A percentile compares a stretch with the other conserved stretches of the same genome.
Conservation (phyloP, 2,113 vertebrate species). For the Erythrocercus mccallii region DNA sequence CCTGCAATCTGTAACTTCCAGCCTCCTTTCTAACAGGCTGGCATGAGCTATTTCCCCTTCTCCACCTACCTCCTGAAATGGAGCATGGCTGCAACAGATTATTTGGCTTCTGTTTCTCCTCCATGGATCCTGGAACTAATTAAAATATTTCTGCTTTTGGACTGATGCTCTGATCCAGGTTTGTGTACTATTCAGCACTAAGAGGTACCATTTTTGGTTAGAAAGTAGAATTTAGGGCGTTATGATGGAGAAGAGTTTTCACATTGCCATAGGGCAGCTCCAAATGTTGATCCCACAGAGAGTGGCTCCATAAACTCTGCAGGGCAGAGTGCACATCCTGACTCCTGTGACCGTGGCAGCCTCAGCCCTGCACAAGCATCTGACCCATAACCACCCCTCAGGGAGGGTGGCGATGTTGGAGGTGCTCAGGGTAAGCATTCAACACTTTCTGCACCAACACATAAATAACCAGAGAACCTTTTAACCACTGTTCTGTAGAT, state of each 20-base stretch:
- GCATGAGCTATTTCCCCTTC: neutral
- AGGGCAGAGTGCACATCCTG: neutral
- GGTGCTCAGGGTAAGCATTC: neutral
- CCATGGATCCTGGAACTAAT: neutral
- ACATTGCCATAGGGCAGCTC: neutral
- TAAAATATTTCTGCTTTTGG: neutral
- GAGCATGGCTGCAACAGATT: neutral
- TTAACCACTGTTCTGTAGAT: neutral
- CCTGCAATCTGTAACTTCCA: neutral
- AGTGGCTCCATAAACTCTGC: neutral
- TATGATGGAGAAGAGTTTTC: neutral
- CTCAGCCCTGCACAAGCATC: neutral
- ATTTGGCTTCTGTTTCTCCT: neutral
- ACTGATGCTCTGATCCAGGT: neutral
- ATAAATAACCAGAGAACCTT: neutral
- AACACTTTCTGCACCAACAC: neutral
- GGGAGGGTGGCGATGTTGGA: fast-evolving
- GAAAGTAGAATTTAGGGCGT: neutral
- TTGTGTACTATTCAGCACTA: neutral
- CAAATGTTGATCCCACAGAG: neutral
- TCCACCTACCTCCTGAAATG: neutral
- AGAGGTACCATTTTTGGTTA: neutral
- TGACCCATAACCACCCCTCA: neutral
- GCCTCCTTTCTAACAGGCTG: neutral
- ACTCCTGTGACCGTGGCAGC: neutral